These are phyloP conservation scores for Sinocyclocheilus rhinocerous DNA, from an alignment of 2,113 vertebrate genomes.

Conservation along the genomic window DNA sequence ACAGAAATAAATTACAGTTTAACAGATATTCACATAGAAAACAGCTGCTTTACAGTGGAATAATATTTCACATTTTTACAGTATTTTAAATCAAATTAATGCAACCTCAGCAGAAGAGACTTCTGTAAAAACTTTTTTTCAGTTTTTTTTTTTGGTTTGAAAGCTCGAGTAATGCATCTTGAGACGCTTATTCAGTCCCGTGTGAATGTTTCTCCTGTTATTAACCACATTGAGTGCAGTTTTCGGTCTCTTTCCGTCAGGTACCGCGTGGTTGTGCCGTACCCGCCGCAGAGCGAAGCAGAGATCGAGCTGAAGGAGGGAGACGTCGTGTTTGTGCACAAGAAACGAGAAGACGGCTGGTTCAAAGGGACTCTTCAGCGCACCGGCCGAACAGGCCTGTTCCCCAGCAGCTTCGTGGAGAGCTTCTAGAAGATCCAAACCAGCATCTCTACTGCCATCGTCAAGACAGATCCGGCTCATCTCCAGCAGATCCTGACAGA, in stretches of 20 bases:
- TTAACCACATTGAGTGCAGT: background rate
- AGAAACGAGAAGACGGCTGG: constrained; percentile 97
- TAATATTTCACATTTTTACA: too few relatives aligned
- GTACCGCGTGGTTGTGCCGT: constrained; percentile 94
- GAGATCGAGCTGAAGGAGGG: constrained; percentile 98
- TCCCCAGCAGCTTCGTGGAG: constrained; percentile 97
- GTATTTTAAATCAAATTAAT: too few relatives aligned
- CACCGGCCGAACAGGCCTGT: constrained; percentile 93
- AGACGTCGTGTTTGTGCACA: constrained; percentile 96
- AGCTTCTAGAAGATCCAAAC: constrained; percentile 83
- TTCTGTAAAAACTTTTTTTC: too few relatives aligned
- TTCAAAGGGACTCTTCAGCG: constrained; percentile 97
- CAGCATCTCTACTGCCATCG: constrained; percentile 15
- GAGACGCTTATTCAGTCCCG: background rate
- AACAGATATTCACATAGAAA: too few relatives aligned
- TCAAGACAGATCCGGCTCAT: background rate
- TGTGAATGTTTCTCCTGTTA: background rate
- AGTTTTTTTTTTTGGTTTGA: too few relatives aligned
- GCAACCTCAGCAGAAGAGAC: too few relatives aligned
- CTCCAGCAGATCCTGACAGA: background rate
- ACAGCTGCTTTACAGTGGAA: accelerated
- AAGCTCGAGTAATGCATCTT: background rate
- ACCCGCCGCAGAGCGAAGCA: constrained; percentile 95
- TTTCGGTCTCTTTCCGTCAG: constrained; percentile 68
- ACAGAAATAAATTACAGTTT: too few relatives aligned